Evolutionary conservation across 1,140 invertebrate species (phyloP).

Genomic region (Macrotrachela quadricornifera): DNA sequence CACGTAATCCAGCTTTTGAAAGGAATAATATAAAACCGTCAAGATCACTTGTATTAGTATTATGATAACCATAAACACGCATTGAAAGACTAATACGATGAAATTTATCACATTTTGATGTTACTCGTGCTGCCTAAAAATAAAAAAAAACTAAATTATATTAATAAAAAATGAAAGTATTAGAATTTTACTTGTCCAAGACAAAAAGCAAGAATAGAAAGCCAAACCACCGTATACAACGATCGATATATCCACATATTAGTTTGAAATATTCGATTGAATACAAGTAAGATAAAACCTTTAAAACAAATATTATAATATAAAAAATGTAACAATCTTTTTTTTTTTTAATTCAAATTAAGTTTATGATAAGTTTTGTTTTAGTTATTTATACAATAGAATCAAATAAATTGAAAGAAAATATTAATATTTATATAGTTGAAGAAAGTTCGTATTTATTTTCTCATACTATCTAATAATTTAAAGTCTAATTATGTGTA

Average conservation of each 20-base stretch:
- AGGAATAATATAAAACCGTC: conserved; percentile 29
- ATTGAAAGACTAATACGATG: conserved; percentile 25
- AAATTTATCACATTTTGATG: conserved; percentile 22
- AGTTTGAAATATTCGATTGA: conserved; percentile 16
- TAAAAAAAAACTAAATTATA: neutral
- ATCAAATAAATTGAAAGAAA: too few relatives aligned
- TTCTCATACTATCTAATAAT: too few relatives aligned
- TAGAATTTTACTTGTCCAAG: conserved; percentile 19
- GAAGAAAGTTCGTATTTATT: too few relatives aligned
- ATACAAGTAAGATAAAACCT: conserved; percentile 19
- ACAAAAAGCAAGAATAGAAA: conserved; percentile 18
- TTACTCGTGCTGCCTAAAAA: conserved; percentile 25
- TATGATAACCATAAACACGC: conserved; percentile 29
- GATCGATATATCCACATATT: conserved; percentile 22
- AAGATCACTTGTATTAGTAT: conserved; percentile 19
- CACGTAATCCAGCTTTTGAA: conserved; percentile 16
- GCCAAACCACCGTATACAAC: conserved; percentile 20
- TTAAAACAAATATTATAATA: too few relatives aligned
- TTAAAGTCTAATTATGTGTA: too few relatives aligned
- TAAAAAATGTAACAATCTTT: too few relatives aligned
- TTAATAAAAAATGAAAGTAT: neutral
- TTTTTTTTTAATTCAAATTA: too few relatives aligned
- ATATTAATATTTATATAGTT: too few relatives aligned
- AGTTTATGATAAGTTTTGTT: too few relatives aligned
- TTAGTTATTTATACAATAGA: too few relatives aligned